phyloP scores from a whole-genome alignment of 1,140 invertebrate species.

The Drosophila cardini region DNA sequence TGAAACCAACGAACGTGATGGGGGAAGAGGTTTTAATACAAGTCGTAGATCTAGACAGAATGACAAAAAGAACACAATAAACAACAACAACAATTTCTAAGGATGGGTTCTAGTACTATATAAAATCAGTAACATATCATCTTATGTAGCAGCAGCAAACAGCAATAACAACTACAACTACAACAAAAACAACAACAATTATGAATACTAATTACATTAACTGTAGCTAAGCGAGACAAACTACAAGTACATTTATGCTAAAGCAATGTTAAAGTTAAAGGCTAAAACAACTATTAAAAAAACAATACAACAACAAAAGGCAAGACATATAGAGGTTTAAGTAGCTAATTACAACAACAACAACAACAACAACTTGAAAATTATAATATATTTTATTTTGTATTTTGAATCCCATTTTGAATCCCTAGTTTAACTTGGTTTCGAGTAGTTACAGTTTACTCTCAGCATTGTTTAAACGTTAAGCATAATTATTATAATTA shows the following conservation, averaged over 20 bases:
- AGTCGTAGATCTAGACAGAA: constrained; percentile 17
- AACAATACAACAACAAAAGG: constrained; percentile 47
- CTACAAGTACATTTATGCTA: constrained; percentile 66
- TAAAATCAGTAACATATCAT: constrained; percentile 82
- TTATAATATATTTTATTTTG: neutral
- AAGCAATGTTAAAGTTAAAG: constrained; percentile 56
- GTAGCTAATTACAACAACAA: constrained; percentile 46
- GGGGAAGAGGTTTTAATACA: constrained; percentile 12
- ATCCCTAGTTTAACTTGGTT: constrained; percentile 1
- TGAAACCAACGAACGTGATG: constrained; percentile 56
- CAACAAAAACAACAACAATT: constrained; percentile 40
- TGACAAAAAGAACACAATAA: constrained; percentile 31
- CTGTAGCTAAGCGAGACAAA: constrained; percentile 63
- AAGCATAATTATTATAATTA: constrained; percentile 60
- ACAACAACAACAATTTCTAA: constrained; percentile 13
- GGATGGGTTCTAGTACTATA: constrained; percentile 44
- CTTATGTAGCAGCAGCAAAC: constrained; percentile 68
- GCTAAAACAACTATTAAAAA: constrained; percentile 44
- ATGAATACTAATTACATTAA: constrained; percentile 33
- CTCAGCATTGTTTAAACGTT: constrained; percentile 41
- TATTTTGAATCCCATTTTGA: neutral
- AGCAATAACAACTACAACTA: constrained; percentile 30
- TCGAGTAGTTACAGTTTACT: constrained; percentile 25
- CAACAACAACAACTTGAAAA: constrained; percentile 13
- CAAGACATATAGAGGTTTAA: constrained; percentile 52